Evolutionary conservation across 2,797 vertebrate species (phyloP).

Genomic region (Aselliscus stoliczkanus): DNA sequence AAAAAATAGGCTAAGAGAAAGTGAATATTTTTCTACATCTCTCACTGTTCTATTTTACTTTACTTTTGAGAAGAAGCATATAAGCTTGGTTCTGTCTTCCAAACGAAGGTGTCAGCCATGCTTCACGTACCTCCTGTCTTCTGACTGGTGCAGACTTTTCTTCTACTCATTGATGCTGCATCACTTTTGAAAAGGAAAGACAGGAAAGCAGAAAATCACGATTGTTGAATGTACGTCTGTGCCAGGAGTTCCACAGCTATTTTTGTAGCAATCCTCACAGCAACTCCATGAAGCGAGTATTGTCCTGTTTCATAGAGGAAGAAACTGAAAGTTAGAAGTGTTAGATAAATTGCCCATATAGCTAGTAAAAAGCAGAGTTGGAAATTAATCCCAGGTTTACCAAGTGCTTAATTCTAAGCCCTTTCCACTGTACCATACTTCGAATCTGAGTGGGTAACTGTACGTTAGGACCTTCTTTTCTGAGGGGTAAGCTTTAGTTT

Average conservation of each 20-base stretch:
- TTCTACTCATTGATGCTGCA: not conserved
- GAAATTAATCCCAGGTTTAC: not conserved
- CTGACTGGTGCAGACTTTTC: not conserved
- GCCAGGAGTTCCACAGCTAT: not conserved
- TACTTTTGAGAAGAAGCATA: not conserved
- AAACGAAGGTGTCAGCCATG: not conserved
- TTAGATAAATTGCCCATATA: not conserved
- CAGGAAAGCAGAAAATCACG: not conserved
- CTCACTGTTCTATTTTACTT: not conserved
- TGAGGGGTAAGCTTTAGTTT: not conserved
- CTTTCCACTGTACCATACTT: not conserved
- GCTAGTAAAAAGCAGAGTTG: not conserved
- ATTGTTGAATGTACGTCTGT: not conserved
- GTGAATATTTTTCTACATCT: not conserved
- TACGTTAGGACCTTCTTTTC: not conserved
- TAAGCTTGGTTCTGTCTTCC: not conserved
- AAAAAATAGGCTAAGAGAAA: not conserved
- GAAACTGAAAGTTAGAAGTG: not conserved
- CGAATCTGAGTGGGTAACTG: not conserved
- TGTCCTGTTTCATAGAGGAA: not conserved
- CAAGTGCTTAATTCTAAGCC: not conserved
- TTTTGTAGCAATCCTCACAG: not conserved
- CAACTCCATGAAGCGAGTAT: not conserved
- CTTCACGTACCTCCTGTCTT: not conserved
- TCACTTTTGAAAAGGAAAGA: not conserved